A percentile compares a stretch with the other conserved stretches of the same genome.
Evolutionary conservation across 1,140 invertebrate species (phyloP).

Genomic region (Vanessa atalanta): DNA sequence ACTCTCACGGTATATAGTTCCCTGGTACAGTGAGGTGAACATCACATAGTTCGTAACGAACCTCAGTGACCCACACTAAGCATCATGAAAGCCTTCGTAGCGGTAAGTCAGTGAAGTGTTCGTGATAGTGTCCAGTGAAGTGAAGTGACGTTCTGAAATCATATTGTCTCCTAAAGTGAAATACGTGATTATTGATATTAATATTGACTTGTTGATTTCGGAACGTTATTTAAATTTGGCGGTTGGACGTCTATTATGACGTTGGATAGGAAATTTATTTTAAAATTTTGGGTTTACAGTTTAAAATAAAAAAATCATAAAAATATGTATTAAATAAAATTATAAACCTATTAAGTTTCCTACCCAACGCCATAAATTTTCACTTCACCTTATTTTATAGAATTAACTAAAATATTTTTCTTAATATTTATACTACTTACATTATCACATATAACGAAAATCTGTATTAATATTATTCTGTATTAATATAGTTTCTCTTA

Average conservation of each 20-base stretch:
- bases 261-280: neutral
- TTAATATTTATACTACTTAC: too few relatives aligned
- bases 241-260: neutral
- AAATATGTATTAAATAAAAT: neutral
- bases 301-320: too few relatives aligned
- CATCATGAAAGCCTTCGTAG: constrained; percentile 78
- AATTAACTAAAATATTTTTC: neutral
- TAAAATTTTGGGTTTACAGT: neutral
- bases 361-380: neutral
- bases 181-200: neutral
- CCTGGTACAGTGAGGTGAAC: constrained; percentile 46
- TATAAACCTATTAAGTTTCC: neutral
- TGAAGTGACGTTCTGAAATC: constrained; percentile 64
- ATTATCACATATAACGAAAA: neutral
- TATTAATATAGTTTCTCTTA: neutral
- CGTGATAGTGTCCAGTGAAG: constrained; percentile 68
- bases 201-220: constrained; percentile 8
- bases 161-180: constrained; percentile 20
- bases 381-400: neutral
- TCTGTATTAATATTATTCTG: too few relatives aligned
- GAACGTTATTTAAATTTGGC: neutral
- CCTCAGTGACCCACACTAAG: constrained; percentile 72
- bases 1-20: constrained; percentile 63
- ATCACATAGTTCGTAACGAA: constrained; percentile 70
- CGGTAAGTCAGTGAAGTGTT: constrained; percentile 67